Evolutionary conservation across 1,140 invertebrate genomes (phyloP).

Genomic region (Bombus affinis): DNA sequence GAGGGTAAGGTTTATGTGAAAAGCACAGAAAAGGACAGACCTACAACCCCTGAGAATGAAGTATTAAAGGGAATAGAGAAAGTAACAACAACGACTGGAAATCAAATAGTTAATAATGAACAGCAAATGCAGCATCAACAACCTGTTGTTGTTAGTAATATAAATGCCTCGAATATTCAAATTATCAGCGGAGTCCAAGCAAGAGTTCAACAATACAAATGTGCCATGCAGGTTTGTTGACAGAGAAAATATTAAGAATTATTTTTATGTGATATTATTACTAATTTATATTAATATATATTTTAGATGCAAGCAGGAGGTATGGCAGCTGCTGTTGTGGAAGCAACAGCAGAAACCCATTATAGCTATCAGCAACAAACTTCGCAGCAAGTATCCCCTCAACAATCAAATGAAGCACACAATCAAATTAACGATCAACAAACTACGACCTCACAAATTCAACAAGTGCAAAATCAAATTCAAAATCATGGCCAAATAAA

Average conservation of each 20-base stretch:
- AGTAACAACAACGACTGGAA: slow-evolving; percentile 46
- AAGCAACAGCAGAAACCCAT: slow-evolving; percentile 78
- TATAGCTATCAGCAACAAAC: slow-evolving; percentile 81
- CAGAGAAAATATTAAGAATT: slow-evolving; percentile 10
- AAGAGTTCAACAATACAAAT: slow-evolving; percentile 82
- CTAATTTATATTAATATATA: background rate
- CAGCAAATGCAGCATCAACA: slow-evolving; percentile 75
- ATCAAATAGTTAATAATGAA: slow-evolving; percentile 64
- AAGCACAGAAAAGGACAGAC: slow-evolving; percentile 75
- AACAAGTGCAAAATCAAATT: slow-evolving; percentile 80
- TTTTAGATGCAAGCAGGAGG: slow-evolving; percentile 79
- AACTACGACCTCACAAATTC: slow-evolving; percentile 74
- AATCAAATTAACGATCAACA: slow-evolving; percentile 78
- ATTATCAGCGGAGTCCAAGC: slow-evolving; percentile 82
- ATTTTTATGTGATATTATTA: background rate
- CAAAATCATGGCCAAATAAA: slow-evolving; percentile 80
- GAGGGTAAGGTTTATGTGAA: slow-evolving; percentile 85
- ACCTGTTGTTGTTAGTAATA: slow-evolving; percentile 82
- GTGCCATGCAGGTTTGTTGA: slow-evolving; percentile 81
- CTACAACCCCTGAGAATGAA: slow-evolving; percentile 70
- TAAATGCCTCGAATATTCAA: slow-evolving; percentile 83
- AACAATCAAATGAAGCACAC: slow-evolving; percentile 76
- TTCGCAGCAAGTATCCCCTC: slow-evolving; percentile 75
- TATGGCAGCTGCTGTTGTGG: slow-evolving; percentile 78
- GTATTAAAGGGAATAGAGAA: slow-evolving; percentile 76